Evolutionary conservation across 2,888 invertebrate genomes (phyloP), one percentile per base, ranked within the genome.

Genomic region (Volucella bombylans): DNA sequence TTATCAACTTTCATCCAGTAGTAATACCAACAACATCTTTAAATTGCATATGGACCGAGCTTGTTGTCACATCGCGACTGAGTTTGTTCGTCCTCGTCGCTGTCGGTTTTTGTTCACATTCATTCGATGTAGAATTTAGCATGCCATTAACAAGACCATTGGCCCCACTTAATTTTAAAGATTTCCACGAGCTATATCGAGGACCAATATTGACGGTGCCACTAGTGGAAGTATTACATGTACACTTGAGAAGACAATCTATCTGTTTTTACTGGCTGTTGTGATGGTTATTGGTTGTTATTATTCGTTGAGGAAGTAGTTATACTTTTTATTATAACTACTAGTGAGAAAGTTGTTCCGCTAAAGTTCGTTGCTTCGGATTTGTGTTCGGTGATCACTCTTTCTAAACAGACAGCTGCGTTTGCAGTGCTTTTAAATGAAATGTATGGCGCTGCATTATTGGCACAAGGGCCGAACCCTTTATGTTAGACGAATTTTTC

Each of bases 401-500:
- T n/a, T n/a, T n/a, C n/a, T n/a, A n/a, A n/a, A n/a, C n/a, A n/a
- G n/a, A n/a, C n/a, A n/a, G 76, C 67, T 81, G 86, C 86, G 69
- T 87, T 88, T 62, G 77, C 83, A 69, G 80, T 55, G 77, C 83
- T 72, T 77, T 86, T 86, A 59, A 89, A 87, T 45, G 87, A 87
- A 86, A 87, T 87, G 71, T 85, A 79, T 74, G 87, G 87, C 77
- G 65, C 83, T 79, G 87, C 88, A 87, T 88, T 88, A 81, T 86
- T 89, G 88, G 88, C 91, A 90, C 91, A 18, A 18, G 18, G 1
- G 18, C 18, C 18, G 18, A 1, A 18, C 18, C 18, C 18, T 18
- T 18, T 18, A 18, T 18, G 18, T 1, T 18, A 18, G 88, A 91
- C 91, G 88, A 91, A 90, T 87, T 91, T 91, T 88, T 91, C 91